Percentiles rank a stretch among this genome's conserved stretches.
Conservation (phyloP, 2,113 vertebrate genomes). For the Chionodraco myersi region DNA sequence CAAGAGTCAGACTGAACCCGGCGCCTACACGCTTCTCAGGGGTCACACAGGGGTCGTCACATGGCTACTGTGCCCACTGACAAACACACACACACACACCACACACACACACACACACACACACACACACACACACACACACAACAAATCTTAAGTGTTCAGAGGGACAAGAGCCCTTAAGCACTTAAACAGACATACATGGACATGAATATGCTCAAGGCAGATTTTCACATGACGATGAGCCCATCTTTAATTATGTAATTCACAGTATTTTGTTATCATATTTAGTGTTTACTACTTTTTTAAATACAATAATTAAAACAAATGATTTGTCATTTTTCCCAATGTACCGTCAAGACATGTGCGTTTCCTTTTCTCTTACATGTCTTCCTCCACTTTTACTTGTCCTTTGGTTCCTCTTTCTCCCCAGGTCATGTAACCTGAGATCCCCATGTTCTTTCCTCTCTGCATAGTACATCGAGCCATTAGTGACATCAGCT, state of each 20-base stretch:
- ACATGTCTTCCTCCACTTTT: not conserved
- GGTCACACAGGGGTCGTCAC: conserved; percentile 76
- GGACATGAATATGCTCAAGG: conserved; percentile 6
- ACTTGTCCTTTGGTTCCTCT: not conserved
- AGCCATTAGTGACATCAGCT: conserved; percentile 89
- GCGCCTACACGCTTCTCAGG: conserved; percentile 79
- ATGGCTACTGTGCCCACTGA: conserved; percentile 69
- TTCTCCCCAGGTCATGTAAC: conserved; percentile 82
- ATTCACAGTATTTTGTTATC: not conserved
- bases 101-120: conserved; percentile 28
- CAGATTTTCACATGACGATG: conserved; percentile 15
- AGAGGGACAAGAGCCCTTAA: conserved; percentile 20
- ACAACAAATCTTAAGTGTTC: conserved; percentile 28
- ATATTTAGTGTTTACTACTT: conserved; percentile 1
- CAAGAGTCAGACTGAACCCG: conserved; percentile 79
- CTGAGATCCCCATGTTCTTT: conserved; percentile 83
- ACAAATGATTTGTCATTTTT: not conserved
- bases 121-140: conserved; percentile 39
- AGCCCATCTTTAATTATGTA: not conserved
- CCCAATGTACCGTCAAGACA: too few species aligned
- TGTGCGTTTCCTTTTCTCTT: too few species aligned
- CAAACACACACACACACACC: conserved; percentile 48
- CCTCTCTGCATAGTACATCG: conserved; percentile 83
- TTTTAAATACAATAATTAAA: not conserved
- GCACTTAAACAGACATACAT: conserved; percentile 10